Evolutionary conservation across 2,888 invertebrate species (phyloP), one percentile per base, ranked within the genome.

Genomic region (Drosophila pseudotakahashii): DNA sequence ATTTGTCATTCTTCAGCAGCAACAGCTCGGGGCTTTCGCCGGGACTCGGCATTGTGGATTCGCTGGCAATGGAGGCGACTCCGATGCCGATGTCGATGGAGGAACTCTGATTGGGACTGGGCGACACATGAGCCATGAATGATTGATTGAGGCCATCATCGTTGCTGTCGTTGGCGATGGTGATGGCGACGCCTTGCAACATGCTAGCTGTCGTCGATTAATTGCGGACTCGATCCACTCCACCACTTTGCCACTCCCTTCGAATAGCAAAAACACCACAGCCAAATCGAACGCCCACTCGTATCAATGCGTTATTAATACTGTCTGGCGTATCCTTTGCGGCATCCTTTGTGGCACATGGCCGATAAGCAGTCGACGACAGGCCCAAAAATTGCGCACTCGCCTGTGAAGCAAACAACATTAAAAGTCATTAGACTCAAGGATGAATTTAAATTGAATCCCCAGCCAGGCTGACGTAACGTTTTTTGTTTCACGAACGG

Each of bases 1-100:
- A 75, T 88, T 90, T 90, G 52, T 90, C 91, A 55, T 85, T 91
- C 58, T 85, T 89, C 54, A 91, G 66, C 73, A 89, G 70, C 62
- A 81, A 73, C 60, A 77, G 73, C 85, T 85, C 73, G 53, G 82
- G 80, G 71, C 85, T 81, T 36, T 52, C 72, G 71, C 58, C 51
- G 48, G 64, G 32, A 39, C 23, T 64, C 23, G 47, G 26, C 41
- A 61, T 41, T 16, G 54, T 26, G 37, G 63, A 32, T 30, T 36
- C 23, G 26, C 26, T 6, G 71, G 57, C 23, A 32, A 23, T 23
- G 23, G 23, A 23, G 23, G 23, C 23, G 23, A 23, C 10, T 3
- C 4, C 16, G 16, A 42, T 16, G 23, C 2, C 23, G 23, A 23
- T 14, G 9, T 1, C 16, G 16, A 42, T 16, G 42, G 42, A 2